phyloP scores from a whole-genome alignment of 2,113 vertebrate genomes.

The Tapirus terrestris region DNA sequence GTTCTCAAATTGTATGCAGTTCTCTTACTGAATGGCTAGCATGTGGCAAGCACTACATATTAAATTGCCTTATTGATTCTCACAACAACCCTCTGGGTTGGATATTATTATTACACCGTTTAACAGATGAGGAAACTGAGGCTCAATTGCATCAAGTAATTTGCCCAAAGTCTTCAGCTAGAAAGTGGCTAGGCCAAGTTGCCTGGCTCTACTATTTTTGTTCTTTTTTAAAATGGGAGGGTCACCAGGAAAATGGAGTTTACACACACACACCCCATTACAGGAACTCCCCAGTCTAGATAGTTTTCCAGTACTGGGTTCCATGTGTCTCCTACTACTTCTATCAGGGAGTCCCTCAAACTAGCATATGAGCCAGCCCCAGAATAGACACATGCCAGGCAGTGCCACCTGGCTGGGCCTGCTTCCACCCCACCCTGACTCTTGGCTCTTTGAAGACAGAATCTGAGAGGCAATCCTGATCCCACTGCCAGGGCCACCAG shows the following conservation, averaged over 20 bases:
- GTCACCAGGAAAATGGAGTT: neutral
- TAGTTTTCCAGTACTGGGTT: neutral
- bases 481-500: neutral
- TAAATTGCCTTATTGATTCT: neutral
- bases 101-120: neutral
- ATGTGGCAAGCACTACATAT: neutral
- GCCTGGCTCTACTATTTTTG: neutral
- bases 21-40: neutral
- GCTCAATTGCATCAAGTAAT: neutral
- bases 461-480: neutral
- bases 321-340: slow-evolving; percentile 25
- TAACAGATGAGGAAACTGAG: neutral
- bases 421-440: slow-evolving; percentile 48
- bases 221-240: neutral
- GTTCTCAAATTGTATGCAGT: neutral
- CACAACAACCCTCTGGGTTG: neutral
- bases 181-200: neutral
- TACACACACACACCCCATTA: neutral
- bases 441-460: neutral
- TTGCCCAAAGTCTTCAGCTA: neutral
- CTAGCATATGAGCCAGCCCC: neutral
- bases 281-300: neutral
- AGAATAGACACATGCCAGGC: slow-evolving; percentile 45
- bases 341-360: slow-evolving; percentile 7
- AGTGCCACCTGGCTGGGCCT: neutral